Conservation (phyloP, 2,797 vertebrate species). For the Urosaurus nigricauda region DNA sequence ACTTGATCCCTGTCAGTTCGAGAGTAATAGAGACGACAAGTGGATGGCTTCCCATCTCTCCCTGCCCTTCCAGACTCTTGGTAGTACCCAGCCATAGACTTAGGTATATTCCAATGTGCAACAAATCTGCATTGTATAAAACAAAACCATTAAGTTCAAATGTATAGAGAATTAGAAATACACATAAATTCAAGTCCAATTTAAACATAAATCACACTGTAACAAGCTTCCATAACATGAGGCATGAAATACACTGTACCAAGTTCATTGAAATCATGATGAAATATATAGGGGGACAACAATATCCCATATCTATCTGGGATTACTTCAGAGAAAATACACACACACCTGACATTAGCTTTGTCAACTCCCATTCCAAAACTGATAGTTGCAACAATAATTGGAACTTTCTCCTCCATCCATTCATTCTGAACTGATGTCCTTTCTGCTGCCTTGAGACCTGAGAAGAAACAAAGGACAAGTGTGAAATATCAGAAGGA, state of each 20-base stretch:
- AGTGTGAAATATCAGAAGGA: not conserved
- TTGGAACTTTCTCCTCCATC: slow-evolving; percentile 92
- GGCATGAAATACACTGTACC: not conserved
- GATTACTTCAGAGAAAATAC: slow-evolving; percentile 23
- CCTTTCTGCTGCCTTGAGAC: slow-evolving; percentile 89
- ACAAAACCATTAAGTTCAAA: slow-evolving; percentile 19
- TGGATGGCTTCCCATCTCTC: slow-evolving; percentile 90
- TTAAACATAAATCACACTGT: slow-evolving; percentile 33
- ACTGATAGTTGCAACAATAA: slow-evolving; percentile 97
- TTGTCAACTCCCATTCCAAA: slow-evolving; percentile 99
- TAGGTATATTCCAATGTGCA: slow-evolving; percentile 98
- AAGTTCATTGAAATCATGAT: not conserved
- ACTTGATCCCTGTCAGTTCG: slow-evolving; percentile 89
- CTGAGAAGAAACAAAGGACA: slow-evolving; percentile 71
- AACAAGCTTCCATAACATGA: slow-evolving; percentile 6
- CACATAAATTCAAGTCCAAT: not conserved
- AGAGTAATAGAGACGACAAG: slow-evolving; percentile 94
- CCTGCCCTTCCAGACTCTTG: slow-evolving; percentile 97
- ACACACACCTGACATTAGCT: slow-evolving; percentile 89
- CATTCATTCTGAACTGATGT: slow-evolving; percentile 90
- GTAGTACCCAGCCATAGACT: slow-evolving; percentile 97
- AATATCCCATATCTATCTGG: not conserved
- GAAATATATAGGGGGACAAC: too few species aligned
- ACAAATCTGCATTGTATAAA: slow-evolving; percentile 87
- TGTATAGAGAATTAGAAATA: not conserved